These are phyloP conservation scores for Agrilus mali DNA, from an alignment of 2,888 invertebrate species.

Conservation along the genomic window DNA sequence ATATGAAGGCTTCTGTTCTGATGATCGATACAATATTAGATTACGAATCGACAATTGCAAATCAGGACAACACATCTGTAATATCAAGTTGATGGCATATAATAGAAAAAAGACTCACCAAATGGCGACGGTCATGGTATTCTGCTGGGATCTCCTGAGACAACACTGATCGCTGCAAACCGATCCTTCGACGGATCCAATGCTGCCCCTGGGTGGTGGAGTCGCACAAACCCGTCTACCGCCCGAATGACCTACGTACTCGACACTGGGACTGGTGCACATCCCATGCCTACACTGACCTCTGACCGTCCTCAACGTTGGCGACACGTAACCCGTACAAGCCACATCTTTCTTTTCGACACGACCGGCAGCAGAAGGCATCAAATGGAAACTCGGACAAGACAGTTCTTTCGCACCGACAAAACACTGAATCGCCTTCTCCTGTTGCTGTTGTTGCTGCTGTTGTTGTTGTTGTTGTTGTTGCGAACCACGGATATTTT, in stretches of 20 bases:
- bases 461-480: slow-evolving; percentile 33
- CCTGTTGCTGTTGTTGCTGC: slow-evolving; percentile 26
- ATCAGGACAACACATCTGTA: too few relatives aligned
- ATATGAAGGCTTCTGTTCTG: too few relatives aligned
- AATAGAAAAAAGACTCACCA: slow-evolving; percentile 34
- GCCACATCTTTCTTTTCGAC: slow-evolving; percentile 20
- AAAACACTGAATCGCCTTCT: slow-evolving; percentile 33
- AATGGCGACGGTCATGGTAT: slow-evolving; percentile 24
- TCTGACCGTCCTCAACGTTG: slow-evolving; percentile 20
- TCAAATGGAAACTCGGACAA: slow-evolving; percentile 24
- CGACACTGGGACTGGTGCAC: slow-evolving; percentile 36
- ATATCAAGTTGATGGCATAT: too few relatives aligned
- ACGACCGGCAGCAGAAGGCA: slow-evolving; percentile 13
- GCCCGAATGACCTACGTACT: slow-evolving; percentile 51
- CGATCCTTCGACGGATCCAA: slow-evolving; percentile 22
- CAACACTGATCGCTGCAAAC: slow-evolving; percentile 28
- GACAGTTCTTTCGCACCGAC: slow-evolving; percentile 16
- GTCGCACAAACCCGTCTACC: slow-evolving; percentile 41
- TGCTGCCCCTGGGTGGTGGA: slow-evolving; percentile 29
- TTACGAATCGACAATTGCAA: too few relatives aligned
- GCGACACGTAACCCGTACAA: slow-evolving; percentile 23
- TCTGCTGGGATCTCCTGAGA: slow-evolving; percentile 22
- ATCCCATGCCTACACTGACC: slow-evolving; percentile 34
- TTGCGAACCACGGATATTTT: slow-evolving; percentile 15
- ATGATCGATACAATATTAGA: too few relatives aligned